Base-by-base conservation (phyloP, 2,888 invertebrate species). In the Vanessa cardui region DNA sequence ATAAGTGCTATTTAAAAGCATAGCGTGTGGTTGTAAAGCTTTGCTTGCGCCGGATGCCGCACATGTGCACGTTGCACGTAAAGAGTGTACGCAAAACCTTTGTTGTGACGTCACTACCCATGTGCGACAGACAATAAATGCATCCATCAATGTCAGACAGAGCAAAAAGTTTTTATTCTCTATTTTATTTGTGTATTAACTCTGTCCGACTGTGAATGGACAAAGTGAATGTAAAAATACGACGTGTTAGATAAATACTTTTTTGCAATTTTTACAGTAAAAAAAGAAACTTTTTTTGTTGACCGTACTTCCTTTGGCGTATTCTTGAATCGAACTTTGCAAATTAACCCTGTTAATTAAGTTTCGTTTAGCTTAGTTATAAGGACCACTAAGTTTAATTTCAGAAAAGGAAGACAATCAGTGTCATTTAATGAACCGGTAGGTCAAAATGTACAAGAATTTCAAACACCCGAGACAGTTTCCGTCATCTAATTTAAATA, bases 1-100 rank as follows among this genome's bases (percentile, higher is more conserved):
- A 7, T 58, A 67, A 44, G 46, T 67, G 65, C 70, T 77, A 76
- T 75, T 76, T 76, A 71, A 65, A 70, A 72, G 60, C 71, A 64
- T 65, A 72, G 78, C 77, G 76, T 77, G 78, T 75, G 77, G 76
- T 65, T 76, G 73, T 39, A 39, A 72, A 72, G 69, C 73, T 69
- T 71, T 70, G 66, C 60, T 66, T 58, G 70, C 56, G 61, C 69
- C 69, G 71, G 71, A 71, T 66, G 58, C 64, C 64, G 73, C 73
- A 75, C 75, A 75, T 75, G 75, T 74, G 72, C 69, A 70, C 33
- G 52, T 64, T 52, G 69, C 39, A 39, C 12, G 39, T 39, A 39
- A 39, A 39, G 39, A 39, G 39, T 39, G 9, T 39, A 74, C 70
- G 73, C 72, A 74, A 72, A 72, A 70, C 72, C 61, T 66, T 74